A percentile compares a stretch with the other conserved stretches of the same genome.
Conservation (phyloP, 2,888 invertebrate species). For the Heliconius hortense region DNA sequence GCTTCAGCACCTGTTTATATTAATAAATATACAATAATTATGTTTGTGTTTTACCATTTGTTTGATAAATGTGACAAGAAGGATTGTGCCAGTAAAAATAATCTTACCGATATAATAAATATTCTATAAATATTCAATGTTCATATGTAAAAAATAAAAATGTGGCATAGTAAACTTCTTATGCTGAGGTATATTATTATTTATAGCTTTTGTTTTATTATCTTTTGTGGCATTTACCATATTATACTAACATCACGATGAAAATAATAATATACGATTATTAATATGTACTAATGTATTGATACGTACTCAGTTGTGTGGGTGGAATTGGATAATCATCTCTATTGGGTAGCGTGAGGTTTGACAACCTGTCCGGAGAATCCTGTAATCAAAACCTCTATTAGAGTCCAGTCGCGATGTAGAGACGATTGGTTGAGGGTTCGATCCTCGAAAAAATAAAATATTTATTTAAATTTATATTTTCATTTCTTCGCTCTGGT, state of each 20-base stretch:
- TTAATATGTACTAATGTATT: neutral
- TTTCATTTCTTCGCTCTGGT: too few species aligned
- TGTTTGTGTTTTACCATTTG: conserved; percentile 4
- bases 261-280: neutral
- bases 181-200: neutral
- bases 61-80: conserved; percentile 11
- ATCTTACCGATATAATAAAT: conserved; percentile 9
- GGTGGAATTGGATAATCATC: conserved; percentile 60
- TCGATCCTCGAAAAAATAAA: too few species aligned
- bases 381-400: conserved; percentile 55
- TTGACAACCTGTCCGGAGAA: conserved; percentile 52
- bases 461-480: too few species aligned
- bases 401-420: neutral
- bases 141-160: neutral
- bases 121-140: neutral
- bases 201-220: too few species aligned
- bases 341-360: conserved; percentile 46
- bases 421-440: too few species aligned
- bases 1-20: conserved; percentile 30
- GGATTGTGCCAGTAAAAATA: conserved; percentile 4
- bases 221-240: neutral
- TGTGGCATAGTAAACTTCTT: neutral
- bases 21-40: conserved; percentile 5
- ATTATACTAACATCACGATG: neutral
- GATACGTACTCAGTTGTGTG: conserved; percentile 59